Evolutionary conservation across 2,113 vertebrate species (phyloP).

Genomic region (Cranoglanis bouderius): DNA sequence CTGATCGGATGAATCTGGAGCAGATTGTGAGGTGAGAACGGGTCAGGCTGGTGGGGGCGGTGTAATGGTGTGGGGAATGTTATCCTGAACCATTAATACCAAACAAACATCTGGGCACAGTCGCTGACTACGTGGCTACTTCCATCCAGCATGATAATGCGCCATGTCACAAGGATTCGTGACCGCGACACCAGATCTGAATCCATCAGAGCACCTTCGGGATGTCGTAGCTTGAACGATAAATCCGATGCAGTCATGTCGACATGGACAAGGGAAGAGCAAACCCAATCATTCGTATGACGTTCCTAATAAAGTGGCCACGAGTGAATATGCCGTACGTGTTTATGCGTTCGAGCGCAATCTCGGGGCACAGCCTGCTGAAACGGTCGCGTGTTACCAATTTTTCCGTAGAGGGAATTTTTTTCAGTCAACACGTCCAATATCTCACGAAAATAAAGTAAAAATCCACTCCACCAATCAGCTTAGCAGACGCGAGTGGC

Average conservation of each 20-base stretch:
- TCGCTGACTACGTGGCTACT: background rate
- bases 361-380: background rate
- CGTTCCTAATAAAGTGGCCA: background rate
- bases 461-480: background rate
- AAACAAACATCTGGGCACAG: background rate
- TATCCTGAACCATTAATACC: background rate
- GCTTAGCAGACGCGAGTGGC: background rate
- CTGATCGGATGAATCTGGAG: background rate
- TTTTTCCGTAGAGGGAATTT: too few relatives aligned
- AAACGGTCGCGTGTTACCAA: too few relatives aligned
- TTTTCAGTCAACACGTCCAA: background rate
- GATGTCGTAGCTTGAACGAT: too few relatives aligned
- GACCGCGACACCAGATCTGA: background rate
- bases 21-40: background rate
- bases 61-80: background rate
- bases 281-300: background rate
- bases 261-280: background rate
- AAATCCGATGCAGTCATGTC: background rate
- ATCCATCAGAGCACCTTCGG: background rate
- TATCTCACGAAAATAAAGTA: conserved; percentile 13
- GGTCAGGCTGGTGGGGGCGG: background rate
- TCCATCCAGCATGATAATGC: background rate
- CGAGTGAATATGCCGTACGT: background rate
- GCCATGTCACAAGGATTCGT: background rate
- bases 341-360: background rate